Percentiles rank a stretch among this genome's conserved stretches.
Conservation (phyloP, 1,140 invertebrate species). For the Cephus cinctus region DNA sequence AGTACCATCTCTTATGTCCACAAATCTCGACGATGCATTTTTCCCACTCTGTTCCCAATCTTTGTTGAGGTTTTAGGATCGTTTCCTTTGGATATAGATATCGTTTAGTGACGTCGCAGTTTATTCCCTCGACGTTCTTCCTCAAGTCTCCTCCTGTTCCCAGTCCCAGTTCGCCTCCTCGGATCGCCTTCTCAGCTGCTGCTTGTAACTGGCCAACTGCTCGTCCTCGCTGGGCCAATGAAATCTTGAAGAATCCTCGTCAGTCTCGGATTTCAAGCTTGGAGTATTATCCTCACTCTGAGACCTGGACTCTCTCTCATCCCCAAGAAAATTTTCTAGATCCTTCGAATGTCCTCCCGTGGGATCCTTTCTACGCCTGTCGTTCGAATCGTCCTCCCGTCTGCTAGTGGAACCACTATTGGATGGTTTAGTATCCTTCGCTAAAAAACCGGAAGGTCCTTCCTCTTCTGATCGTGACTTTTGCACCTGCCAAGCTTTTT, state of each 20-base stretch:
- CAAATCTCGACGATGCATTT: too few relatives aligned
- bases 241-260: conserved; percentile 22
- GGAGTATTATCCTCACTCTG: conserved; percentile 9
- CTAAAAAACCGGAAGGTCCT: conserved; percentile 33
- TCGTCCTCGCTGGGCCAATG: conserved; percentile 36
- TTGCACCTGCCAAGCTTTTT: conserved; percentile 53
- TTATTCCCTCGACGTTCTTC: background rate
- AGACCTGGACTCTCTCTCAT: conserved; percentile 20
- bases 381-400: conserved; percentile 24
- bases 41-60: background rate
- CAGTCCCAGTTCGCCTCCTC: conserved; percentile 37
- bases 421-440: conserved; percentile 38
- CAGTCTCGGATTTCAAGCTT: conserved; percentile 21
- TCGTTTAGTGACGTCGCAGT: background rate
- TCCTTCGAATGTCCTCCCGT: conserved; percentile 14
- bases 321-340: conserved; percentile 11
- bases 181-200: conserved; percentile 26
- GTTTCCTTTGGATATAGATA: background rate
- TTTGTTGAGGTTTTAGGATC: background rate
- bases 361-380: too few relatives aligned
- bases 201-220: conserved; percentile 16
- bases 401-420: conserved; percentile 20
- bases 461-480: conserved; percentile 53
- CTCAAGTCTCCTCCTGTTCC: conserved; percentile 38
- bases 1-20: too few relatives aligned